A percentile compares a stretch with the other conserved stretches of the same genome.
Evolutionary conservation across 2,888 invertebrate genomes (phyloP).

Genomic region (Zygogramma bicolorata): DNA sequence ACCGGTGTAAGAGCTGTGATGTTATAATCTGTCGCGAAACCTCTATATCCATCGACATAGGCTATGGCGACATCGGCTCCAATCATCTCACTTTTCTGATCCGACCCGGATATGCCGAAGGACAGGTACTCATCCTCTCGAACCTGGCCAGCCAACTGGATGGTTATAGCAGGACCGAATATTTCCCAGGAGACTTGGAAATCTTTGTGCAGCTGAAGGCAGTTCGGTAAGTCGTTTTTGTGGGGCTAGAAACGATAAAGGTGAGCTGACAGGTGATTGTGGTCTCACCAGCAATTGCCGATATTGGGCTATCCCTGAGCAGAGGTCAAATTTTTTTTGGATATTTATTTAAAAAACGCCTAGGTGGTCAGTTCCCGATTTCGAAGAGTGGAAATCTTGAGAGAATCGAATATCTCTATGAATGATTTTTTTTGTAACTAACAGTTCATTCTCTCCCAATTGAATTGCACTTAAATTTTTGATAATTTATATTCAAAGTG

Average conservation of each 20-base stretch:
- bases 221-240: constrained; percentile 81
- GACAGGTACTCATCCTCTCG: constrained; percentile 86
- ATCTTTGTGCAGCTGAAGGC: constrained; percentile 86
- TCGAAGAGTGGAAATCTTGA: no score
- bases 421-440: no score
- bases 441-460: no score
- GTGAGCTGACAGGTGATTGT: no score
- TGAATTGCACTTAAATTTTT: no score
- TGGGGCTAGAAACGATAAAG: constrained; percentile 65
- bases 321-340: no score
- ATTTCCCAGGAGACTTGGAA: constrained; percentile 91
- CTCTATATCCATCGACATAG: constrained; percentile 79
- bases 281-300: no score
- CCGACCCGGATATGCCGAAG: constrained; percentile 87
- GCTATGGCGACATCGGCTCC: constrained; percentile 88
- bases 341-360: no score
- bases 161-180: constrained; percentile 88
- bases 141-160: constrained; percentile 85
- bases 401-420: no score
- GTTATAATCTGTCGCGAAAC: constrained; percentile 86
- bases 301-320: no score
- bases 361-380: no score
- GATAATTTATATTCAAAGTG: no score
- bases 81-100: constrained; percentile 80
- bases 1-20: constrained; percentile 86